A percentile compares a stretch with the other conserved stretches of the same genome.
Evolutionary conservation across 2,797 vertebrate genomes (phyloP).

Genomic region (Florisuga fusca): DNA sequence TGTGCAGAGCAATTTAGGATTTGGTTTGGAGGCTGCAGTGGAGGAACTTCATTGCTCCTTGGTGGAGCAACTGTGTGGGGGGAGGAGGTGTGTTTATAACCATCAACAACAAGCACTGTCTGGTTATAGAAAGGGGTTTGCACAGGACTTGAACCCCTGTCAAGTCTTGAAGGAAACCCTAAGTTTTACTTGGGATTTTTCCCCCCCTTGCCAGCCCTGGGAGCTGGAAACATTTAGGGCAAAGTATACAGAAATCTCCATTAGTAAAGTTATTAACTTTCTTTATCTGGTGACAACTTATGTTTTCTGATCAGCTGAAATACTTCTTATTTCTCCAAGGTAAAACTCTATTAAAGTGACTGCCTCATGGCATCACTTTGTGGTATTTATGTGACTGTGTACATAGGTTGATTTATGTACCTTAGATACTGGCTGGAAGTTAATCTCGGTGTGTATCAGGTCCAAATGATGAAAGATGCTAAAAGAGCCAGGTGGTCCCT

Average conservation of each 20-base stretch:
- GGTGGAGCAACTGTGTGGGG: constrained; percentile 48
- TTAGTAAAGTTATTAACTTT: not conserved
- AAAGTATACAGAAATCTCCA: not conserved
- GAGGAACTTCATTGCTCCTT: constrained; percentile 54
- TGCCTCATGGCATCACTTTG: not conserved
- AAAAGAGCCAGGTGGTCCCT: not conserved
- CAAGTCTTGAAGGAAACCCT: constrained; percentile 57
- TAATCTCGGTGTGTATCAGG: accelerated
- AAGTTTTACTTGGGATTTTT: not conserved
- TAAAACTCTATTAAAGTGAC: not conserved
- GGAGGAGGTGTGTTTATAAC: constrained; percentile 75
- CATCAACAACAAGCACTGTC: constrained; percentile 54
- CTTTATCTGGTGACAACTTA: not conserved
- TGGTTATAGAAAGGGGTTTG: constrained; percentile 43
- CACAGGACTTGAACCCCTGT: constrained; percentile 18
- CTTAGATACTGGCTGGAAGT: not conserved
- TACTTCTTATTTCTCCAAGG: not conserved
- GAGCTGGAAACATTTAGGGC: not conserved
- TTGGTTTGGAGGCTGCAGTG: constrained; percentile 63
- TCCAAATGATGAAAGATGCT: not conserved
- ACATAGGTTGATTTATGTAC: accelerated
- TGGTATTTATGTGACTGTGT: not conserved
- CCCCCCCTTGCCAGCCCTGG: not conserved
- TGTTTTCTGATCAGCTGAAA: not conserved
- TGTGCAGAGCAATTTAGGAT: constrained; percentile 48